These are phyloP conservation scores for Protomyctophum bolini DNA, from an alignment of 2,113 vertebrate genomes.

Conservation along the genomic window DNA sequence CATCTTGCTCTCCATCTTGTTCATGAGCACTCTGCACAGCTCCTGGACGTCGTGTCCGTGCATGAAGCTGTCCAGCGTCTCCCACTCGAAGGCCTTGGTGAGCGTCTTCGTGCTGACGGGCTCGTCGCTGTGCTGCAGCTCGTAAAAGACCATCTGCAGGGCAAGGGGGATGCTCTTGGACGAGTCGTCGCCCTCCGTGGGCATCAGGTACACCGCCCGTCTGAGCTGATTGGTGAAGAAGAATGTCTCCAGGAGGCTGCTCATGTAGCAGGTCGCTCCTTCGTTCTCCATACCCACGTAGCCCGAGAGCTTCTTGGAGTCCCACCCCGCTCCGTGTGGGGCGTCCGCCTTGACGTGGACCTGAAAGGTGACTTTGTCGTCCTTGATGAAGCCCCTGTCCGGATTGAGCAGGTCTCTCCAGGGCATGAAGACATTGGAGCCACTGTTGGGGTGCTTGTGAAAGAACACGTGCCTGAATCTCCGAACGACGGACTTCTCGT, in stretches of 20 bases:
- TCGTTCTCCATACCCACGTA: conserved; percentile 99
- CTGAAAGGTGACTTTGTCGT: conserved; percentile 98
- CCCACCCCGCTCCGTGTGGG: conserved; percentile 99
- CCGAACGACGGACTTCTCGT: conserved; percentile 97
- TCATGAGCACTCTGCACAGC: conserved; percentile 96
- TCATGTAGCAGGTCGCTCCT: conserved; percentile 99
- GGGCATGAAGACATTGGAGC: conserved; percentile 99
- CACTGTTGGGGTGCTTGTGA: conserved; percentile 99
- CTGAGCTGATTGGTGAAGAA: conserved; percentile 99
- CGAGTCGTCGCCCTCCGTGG: conserved; percentile 97
- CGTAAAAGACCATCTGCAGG: conserved; percentile 97
- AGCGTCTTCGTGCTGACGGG: conserved; percentile 98
- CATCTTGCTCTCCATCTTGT: conserved; percentile 99
- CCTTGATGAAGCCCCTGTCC: conserved; percentile 95
- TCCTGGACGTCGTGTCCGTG: conserved; percentile 96
- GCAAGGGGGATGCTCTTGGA: conserved; percentile 98
- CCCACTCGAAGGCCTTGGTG: conserved; percentile 99
- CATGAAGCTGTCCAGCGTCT: conserved; percentile 99
- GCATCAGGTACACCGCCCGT: conserved; percentile 99
- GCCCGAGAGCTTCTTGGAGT: conserved; percentile 99
- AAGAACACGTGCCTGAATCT: conserved; percentile 98
- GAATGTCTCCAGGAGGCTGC: conserved; percentile 96
- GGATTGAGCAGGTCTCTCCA: conserved; percentile 99
- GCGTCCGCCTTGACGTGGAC: conserved; percentile 98
- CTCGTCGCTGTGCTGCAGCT: conserved; percentile 98